These are phyloP conservation scores for Mayetiola destructor DNA, from an alignment of 2,888 invertebrate genomes.

Conservation along the genomic window DNA sequence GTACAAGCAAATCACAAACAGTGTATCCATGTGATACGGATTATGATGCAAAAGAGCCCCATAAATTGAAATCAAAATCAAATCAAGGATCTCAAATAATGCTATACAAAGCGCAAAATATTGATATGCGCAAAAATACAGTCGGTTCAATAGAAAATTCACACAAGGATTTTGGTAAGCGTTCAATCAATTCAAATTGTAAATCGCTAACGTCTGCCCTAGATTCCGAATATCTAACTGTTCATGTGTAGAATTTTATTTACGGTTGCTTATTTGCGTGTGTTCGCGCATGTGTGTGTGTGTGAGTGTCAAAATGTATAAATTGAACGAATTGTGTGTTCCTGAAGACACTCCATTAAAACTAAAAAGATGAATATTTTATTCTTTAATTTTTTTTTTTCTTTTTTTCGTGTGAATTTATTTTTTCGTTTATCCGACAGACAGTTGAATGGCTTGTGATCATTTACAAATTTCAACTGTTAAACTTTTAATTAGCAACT, in stretches of 20 bases:
- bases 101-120: conserved; percentile 71
- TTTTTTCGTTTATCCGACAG: neutral
- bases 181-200: conserved; percentile 47
- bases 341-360: too few relatives aligned
- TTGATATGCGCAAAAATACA: conserved; percentile 71
- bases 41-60: conserved; percentile 33
- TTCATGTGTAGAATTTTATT: conserved; percentile 35
- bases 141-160: conserved; percentile 42
- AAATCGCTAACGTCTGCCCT: conserved; percentile 30
- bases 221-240: conserved; percentile 39
- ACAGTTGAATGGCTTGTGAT: neutral
- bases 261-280: neutral
- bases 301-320: neutral
- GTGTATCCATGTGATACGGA: conserved; percentile 33
- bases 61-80: conserved; percentile 27
- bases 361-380: neutral
- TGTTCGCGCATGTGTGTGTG: neutral
- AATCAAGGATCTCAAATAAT: conserved; percentile 48
- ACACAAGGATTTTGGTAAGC: conserved; percentile 63
- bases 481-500: neutral
- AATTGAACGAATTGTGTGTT: neutral
- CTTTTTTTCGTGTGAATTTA: neutral
- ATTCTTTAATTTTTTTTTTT: neutral
- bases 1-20: conserved; percentile 32
- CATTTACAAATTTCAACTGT: neutral